Evolutionary conservation across 1,140 invertebrate species (phyloP).

Genomic region (Megalonaias nervosa): DNA sequence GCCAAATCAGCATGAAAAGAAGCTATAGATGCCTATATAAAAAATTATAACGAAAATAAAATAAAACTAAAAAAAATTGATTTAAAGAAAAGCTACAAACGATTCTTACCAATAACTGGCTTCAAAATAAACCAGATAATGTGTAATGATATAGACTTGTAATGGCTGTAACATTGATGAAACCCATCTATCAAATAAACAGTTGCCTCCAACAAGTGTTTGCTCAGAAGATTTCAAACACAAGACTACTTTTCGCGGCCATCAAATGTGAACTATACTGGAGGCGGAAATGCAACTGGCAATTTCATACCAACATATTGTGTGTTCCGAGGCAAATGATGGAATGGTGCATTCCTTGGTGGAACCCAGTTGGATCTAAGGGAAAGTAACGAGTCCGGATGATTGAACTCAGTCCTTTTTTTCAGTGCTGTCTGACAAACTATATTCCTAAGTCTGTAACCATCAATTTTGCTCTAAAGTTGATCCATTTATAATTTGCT

Average conservation of each 20-base stretch:
- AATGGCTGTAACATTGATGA: slow-evolving; percentile 66
- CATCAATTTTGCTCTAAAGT: slow-evolving; percentile 40
- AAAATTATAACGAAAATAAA: slow-evolving; percentile 8
- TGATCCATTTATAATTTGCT: slow-evolving; percentile 63
- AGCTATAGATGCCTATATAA: slow-evolving; percentile 4
- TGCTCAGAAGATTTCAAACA: neutral
- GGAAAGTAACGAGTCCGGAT: slow-evolving; percentile 68
- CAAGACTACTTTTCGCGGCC: slow-evolving; percentile 4
- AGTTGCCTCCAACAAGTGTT: slow-evolving; percentile 15
- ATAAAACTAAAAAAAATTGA: neutral
- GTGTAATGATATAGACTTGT: too few relatives aligned
- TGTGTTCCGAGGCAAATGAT: slow-evolving; percentile 47
- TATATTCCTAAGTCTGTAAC: slow-evolving; percentile 64
- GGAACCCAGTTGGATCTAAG: slow-evolving; percentile 67
- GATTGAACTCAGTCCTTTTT: slow-evolving; percentile 69
- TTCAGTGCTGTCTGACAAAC: slow-evolving; percentile 70
- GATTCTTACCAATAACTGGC: neutral
- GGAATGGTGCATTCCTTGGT: slow-evolving; percentile 63
- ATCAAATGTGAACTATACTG: slow-evolving; percentile 44
- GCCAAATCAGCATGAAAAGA: slow-evolving; percentile 13
- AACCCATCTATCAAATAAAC: slow-evolving; percentile 62
- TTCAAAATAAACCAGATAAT: slow-evolving; percentile 54
- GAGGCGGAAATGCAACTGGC: slow-evolving; percentile 45
- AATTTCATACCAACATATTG: slow-evolving; percentile 52
- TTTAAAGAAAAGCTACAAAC: too few relatives aligned